Percentiles rank a stretch among this genome's conserved stretches.
Evolutionary conservation across 2,888 invertebrate species (phyloP).

Genomic region (Anticlea derivata): DNA sequence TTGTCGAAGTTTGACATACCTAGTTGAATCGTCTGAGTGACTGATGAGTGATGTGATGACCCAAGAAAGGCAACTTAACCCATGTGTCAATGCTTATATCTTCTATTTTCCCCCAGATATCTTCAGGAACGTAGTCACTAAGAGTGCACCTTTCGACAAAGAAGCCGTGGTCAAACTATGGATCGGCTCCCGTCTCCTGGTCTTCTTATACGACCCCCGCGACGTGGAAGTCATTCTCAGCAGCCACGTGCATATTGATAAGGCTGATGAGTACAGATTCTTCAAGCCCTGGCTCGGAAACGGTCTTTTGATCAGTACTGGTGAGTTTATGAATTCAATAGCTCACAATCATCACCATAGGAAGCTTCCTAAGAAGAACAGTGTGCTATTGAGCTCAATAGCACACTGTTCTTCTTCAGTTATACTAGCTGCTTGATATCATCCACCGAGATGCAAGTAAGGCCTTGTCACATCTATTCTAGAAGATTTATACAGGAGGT

Average conservation of each 20-base stretch:
- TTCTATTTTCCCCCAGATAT: conserved; percentile 80
- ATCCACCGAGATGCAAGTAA: no score
- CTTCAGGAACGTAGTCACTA: conserved; percentile 85
- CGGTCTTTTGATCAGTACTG: conserved; percentile 91
- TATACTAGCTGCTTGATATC: no score
- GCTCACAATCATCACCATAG: no score
- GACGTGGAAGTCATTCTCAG: conserved; percentile 91
- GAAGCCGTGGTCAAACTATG: conserved; percentile 86
- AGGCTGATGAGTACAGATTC: conserved; percentile 90
- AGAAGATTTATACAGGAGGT: no score
- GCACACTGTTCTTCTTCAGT: no score
- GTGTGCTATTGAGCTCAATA: no score
- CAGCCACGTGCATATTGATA: conserved; percentile 92
- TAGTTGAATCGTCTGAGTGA: no score
- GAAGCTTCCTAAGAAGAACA: no score
- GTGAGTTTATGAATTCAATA: conserved; percentile 62
- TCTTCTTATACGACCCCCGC: conserved; percentile 90
- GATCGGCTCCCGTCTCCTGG: conserved; percentile 89
- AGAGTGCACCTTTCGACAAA: conserved; percentile 81
- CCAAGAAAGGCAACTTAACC: not conserved
- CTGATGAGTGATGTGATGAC: no score
- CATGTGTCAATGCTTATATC: not conserved
- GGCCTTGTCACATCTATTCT: no score
- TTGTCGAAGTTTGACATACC: no score
- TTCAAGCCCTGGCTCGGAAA: conserved; percentile 94